Conservation (phyloP, 2,888 invertebrate genomes). For the Melinopterus prodromus region DNA sequence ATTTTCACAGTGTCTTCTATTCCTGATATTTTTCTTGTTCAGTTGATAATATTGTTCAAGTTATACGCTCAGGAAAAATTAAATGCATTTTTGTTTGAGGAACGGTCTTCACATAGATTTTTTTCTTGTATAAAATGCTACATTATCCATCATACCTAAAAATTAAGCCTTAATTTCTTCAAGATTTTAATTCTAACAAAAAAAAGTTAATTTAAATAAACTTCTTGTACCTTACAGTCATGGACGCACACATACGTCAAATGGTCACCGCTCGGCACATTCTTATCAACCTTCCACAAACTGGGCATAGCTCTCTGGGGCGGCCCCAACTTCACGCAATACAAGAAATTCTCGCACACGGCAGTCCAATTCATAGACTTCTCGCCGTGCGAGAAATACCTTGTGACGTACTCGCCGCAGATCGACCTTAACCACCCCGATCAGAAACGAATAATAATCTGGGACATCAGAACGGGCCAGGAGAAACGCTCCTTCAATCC, state of each 20-base stretch:
- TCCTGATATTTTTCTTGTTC: constrained; percentile 23
- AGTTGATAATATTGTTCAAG: constrained; percentile 7
- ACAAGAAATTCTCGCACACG: constrained; percentile 89
- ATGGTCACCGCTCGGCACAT: constrained; percentile 98
- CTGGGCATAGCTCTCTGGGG: constrained; percentile 98
- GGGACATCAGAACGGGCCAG: constrained; percentile 94
- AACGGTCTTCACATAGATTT: background rate
- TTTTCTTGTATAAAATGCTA: constrained; percentile 12
- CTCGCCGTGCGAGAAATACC: constrained; percentile 96
- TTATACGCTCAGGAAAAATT: constrained; percentile 24
- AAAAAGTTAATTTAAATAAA: background rate
- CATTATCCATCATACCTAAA: too few relatives aligned
- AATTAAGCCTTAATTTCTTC: too few relatives aligned
- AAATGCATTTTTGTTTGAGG: constrained; percentile 8
- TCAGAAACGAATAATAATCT: constrained; percentile 89
- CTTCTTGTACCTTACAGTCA: constrained; percentile 64
- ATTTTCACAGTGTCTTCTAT: background rate
- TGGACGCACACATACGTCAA: constrained; percentile 97
- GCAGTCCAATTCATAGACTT: constrained; percentile 96
- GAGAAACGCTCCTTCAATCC: constrained; percentile 92
- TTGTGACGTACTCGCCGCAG: constrained; percentile 93
- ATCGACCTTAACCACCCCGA: constrained; percentile 70
- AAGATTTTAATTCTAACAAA: background rate
- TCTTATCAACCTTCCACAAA: constrained; percentile 94
- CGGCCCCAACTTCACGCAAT: constrained; percentile 90